Conservation (phyloP, 2,888 invertebrate genomes). For the Magallana nippona region DNA sequence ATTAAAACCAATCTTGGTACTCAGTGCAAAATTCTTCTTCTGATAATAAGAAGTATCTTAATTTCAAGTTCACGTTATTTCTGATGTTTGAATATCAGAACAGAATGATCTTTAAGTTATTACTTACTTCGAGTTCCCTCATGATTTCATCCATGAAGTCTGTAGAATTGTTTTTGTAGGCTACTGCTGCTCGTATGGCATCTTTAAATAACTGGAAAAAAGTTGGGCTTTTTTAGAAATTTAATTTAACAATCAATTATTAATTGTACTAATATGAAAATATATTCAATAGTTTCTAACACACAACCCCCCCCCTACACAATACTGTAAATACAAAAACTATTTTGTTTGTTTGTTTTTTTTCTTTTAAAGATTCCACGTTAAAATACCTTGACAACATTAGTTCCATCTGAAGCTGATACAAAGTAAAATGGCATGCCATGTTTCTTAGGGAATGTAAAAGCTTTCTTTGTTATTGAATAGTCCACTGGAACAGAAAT, state of each 20-base stretch:
- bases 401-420: constrained; percentile 83
- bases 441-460: constrained; percentile 82
- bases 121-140: constrained; percentile 81
- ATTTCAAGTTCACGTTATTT: background rate
- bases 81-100: background rate
- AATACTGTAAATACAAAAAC: no score
- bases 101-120: background rate
- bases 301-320: no score
- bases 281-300: no score
- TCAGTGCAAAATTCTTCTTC: no score
- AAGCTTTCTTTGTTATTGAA: constrained; percentile 81
- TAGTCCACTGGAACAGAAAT: constrained; percentile 80
- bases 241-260: background rate
- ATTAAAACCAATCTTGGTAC: no score
- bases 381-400: constrained; percentile 82
- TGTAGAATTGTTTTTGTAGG: constrained; percentile 82
- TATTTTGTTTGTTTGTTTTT: no score
- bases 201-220: constrained; percentile 81
- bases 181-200: constrained; percentile 82
- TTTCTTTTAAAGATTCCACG: no score
- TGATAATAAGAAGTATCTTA: no score
- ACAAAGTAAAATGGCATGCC: constrained; percentile 83
- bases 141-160: constrained; percentile 83
- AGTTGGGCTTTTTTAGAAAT: background rate
- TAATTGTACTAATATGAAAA: background rate